Evolutionary conservation across 1,140 invertebrate species (phyloP).

Genomic region (Rhagoletis zephyria): DNA sequence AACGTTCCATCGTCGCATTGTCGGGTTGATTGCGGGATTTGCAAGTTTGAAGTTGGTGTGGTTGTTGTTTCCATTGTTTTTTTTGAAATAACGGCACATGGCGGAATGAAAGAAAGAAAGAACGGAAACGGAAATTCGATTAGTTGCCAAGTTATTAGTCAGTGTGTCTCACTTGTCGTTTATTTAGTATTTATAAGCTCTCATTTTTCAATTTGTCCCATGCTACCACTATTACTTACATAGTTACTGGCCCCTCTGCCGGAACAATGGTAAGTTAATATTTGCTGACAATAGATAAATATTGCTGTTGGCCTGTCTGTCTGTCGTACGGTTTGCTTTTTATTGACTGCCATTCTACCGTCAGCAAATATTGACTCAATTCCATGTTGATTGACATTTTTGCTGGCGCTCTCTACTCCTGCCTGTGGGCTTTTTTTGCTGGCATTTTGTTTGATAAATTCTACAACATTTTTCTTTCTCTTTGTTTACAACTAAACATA

Average conservation of each 20-base stretch:
- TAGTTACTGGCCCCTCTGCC: too few species aligned
- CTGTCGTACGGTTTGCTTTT: neutral
- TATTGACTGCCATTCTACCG: neutral
- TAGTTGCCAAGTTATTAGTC: constrained; percentile 44
- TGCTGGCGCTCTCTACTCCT: neutral
- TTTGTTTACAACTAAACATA: too few species aligned
- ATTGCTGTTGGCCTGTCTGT: too few species aligned
- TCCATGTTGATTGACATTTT: neutral
- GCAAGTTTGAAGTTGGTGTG: neutral
- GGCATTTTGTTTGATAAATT: neutral
- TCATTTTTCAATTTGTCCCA: neutral
- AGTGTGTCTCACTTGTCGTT: neutral
- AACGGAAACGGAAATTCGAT: constrained; percentile 45
- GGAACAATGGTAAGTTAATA: too few species aligned
- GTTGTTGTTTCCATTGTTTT: neutral
- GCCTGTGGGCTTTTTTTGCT: neutral
- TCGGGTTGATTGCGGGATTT: too few species aligned
- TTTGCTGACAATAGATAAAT: too few species aligned
- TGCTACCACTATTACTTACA: too few species aligned
- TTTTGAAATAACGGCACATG: too few species aligned
- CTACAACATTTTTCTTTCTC: too few species aligned
- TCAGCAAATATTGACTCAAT: constrained; percentile 19
- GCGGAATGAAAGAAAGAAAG: neutral
- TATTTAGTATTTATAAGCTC: neutral
- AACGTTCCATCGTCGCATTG: too few species aligned